phyloP scores from a whole-genome alignment of 2,888 invertebrate species.

The Chrysina gloriosa region DNA sequence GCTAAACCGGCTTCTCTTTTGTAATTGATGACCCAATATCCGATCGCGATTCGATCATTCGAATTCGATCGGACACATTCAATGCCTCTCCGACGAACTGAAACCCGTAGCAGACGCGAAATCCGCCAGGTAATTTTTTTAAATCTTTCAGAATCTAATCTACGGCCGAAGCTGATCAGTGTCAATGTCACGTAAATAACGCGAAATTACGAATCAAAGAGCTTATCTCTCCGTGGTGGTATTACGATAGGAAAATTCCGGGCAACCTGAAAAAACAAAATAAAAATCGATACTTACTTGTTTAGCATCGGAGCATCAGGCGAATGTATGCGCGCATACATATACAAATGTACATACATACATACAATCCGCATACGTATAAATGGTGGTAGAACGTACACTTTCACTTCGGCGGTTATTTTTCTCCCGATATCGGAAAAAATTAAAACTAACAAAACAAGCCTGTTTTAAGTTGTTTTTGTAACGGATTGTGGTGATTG shows the following conservation, averaged over 20 bases:
- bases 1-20: too few relatives aligned
- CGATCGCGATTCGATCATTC: too few relatives aligned
- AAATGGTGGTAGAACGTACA: conserved; percentile 47
- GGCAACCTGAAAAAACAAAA: conserved; percentile 47
- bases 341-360: conserved; percentile 7
- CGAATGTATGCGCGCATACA: not conserved
- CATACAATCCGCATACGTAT: not conserved
- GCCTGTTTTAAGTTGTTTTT: conserved; percentile 58
- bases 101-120: too few relatives aligned
- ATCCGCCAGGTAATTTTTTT: not conserved
- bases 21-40: too few relatives aligned
- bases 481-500: conserved; percentile 56
- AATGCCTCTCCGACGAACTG: too few relatives aligned
- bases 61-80: too few relatives aligned
- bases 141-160: conserved; percentile 18
- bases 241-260: conserved; percentile 29
- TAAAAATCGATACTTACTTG: conserved; percentile 45
- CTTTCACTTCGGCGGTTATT: conserved; percentile 52
- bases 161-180: conserved; percentile 54
- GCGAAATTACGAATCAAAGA: conserved; percentile 53
- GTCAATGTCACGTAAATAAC: conserved; percentile 57
- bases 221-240: conserved; percentile 52
- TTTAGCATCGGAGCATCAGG: conserved; percentile 35
- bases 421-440: conserved; percentile 50
- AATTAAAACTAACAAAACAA: conserved; percentile 56